phyloP scores from a whole-genome alignment of 2,113 vertebrate genomes.

The Labrus mixtus region DNA sequence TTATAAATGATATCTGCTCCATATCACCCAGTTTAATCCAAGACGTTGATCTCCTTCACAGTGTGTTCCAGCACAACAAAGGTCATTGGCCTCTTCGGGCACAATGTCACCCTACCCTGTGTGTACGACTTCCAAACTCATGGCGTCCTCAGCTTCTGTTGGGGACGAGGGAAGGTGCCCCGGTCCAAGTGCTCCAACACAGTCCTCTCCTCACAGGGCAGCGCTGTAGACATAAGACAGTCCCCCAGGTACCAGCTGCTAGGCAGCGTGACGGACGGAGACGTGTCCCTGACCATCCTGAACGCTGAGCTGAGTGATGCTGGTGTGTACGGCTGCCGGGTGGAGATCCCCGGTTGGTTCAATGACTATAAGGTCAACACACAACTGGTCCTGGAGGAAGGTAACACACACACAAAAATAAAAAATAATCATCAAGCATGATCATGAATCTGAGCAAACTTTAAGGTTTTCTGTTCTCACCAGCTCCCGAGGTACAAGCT shows the following conservation, averaged over 20 bases:
- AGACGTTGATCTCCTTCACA: constrained; percentile 28
- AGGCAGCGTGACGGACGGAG: constrained; percentile 51
- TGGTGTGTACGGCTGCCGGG: constrained; percentile 87
- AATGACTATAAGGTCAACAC: constrained; percentile 79
- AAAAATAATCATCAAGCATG: not conserved
- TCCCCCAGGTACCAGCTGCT: constrained; percentile 74
- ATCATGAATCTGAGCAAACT: not conserved
- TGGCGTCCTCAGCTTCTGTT: constrained; percentile 76
- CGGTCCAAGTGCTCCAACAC: constrained; percentile 35
- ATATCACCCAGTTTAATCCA: not conserved
- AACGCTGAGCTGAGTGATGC: constrained; percentile 63
- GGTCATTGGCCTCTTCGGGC: constrained; percentile 77
- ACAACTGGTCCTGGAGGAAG: constrained; percentile 52
- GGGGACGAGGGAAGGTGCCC: constrained; percentile 81
- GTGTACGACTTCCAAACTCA: constrained; percentile 55
- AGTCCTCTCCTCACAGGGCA: constrained; percentile 76
- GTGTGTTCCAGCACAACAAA: constrained; percentile 19
- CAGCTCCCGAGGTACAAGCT: constrained; percentile 26
- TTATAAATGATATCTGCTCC: not conserved
- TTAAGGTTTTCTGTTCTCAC: not conserved
- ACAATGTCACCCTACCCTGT: constrained; percentile 82
- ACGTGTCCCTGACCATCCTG: constrained; percentile 85
- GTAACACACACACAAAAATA: constrained; percentile 8
- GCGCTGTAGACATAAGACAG: not conserved
- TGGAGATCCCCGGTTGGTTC: constrained; percentile 82